Evolutionary conservation across 2,888 invertebrate genomes (phyloP).

Genomic region (Oithona nana): DNA sequence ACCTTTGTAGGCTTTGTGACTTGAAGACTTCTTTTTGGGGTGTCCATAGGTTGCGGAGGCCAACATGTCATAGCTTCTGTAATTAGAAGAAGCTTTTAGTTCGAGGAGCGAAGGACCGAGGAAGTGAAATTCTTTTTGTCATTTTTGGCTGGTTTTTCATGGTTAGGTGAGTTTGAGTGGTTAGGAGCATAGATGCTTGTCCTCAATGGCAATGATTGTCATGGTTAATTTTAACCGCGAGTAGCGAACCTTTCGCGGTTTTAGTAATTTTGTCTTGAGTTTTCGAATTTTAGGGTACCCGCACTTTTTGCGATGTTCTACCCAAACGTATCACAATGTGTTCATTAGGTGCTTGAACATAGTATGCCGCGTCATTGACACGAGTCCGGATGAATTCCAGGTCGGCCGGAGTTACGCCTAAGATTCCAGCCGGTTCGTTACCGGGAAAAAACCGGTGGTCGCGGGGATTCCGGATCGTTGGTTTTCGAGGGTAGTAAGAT

Average conservation of each 20-base stretch:
- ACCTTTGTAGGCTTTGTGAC: conserved; percentile 35
- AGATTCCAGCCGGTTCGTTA: neutral
- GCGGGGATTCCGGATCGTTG: neutral
- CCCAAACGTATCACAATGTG: no score
- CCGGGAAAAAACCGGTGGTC: neutral
- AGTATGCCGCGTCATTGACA: neutral
- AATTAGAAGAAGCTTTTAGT: neutral
- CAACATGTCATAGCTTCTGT: no score
- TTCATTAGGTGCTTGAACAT: conserved; percentile 1
- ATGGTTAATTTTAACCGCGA: no score
- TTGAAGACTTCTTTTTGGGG: neutral
- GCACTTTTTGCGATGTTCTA: no score
- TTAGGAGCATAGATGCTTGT: neutral
- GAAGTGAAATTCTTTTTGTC: no score
- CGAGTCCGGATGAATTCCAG: neutral
- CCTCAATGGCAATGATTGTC: neutral
- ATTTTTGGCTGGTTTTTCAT: no score
- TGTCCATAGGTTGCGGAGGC: neutral
- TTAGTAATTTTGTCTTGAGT: no score
- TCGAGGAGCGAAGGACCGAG: neutral
- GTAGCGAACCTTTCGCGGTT: no score
- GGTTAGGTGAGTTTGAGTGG: no score
- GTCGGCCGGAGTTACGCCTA: neutral
- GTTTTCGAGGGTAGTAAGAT: neutral
- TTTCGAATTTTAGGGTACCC: no score